phyloP scores from a whole-genome alignment of 2,888 invertebrate genomes.

The Morinoia aosen region DNA sequence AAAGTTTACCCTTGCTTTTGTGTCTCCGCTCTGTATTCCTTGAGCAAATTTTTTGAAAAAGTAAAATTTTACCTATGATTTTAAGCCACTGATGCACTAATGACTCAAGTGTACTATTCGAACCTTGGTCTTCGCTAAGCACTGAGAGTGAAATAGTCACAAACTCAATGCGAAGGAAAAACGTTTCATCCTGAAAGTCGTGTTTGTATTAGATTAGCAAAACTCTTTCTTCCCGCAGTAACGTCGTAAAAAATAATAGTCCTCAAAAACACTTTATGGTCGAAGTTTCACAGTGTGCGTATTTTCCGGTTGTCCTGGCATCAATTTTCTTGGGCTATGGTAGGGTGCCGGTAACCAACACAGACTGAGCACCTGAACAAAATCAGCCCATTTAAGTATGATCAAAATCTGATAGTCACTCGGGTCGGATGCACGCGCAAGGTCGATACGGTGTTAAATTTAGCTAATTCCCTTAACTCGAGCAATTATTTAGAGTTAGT shows the following conservation, averaged over 20 bases:
- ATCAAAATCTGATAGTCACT: neutral
- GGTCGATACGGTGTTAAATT: neutral
- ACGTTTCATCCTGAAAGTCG: neutral
- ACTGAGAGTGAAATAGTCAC: neutral
- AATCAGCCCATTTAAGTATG: neutral
- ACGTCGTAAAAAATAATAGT: neutral
- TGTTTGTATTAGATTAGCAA: neutral
- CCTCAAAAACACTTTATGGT: neutral
- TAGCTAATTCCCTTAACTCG: neutral
- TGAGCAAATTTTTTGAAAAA: neutral
- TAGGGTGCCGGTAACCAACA: neutral
- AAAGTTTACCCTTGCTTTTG: neutral
- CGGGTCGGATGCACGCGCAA: neutral
- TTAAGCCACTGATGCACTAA: neutral
- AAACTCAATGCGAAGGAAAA: neutral
- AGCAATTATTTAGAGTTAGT: constrained; percentile 12
- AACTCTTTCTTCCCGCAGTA: neutral
- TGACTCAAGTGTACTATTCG: neutral
- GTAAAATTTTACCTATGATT: neutral
- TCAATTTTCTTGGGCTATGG: neutral
- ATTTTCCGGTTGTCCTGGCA: neutral
- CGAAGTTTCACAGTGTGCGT: neutral
- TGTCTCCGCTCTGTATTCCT: neutral
- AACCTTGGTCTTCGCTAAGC: neutral
- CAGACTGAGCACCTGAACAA: neutral